Base-by-base conservation (phyloP, 2,888 invertebrate species). In the Pachymerium ferrugineum region DNA sequence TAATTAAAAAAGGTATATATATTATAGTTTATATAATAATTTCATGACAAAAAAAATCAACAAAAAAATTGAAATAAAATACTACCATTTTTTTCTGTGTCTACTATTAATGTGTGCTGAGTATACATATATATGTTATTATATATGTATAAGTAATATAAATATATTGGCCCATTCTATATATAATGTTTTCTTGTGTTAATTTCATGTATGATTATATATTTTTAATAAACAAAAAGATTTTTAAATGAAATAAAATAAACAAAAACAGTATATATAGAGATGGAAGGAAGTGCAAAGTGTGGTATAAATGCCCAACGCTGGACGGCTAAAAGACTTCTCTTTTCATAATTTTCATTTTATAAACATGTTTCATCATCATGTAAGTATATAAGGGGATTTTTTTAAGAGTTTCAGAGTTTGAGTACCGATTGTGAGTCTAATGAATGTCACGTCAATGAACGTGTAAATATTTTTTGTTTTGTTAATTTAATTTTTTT, bases 301-400 rank as follows among this genome's bases (percentile, higher is more conserved):
- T 62, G 73, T 68, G 73, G 62, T 68, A 38, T 35, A 33, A 69
- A 67, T 73, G 73, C 73, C 73, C 73, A 73, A 73, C 73, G 73
- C 73, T 73, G 73, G 73, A 73, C 73, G 73, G 73, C 73, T 73
- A 73, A 68, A 68, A 73, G 73, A 73, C 73, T 68, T 73, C 73
- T 73, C 67, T 73, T 73, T 73, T 31, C 33, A 72, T 29, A 47
- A 8, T 22, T 28, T 30, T 54, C 47, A 3, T 71, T 71, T 35
- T 12, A 71, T 22, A 69, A 69, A 33, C 70, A 69, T 33, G 70
- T 69, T 69, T 69, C 30, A 69, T 69, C 70, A 69, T 33, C 22
- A n/a, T 14, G 67, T 69, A 69, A 12, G n/a, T 69, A 69, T 30
- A 69, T 69, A 69, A 33, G 70, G 70, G 70, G 31, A 31, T 16